phyloP scores from a whole-genome alignment of 1,140 invertebrate species.

The Drosophila nigrodunni region DNA sequence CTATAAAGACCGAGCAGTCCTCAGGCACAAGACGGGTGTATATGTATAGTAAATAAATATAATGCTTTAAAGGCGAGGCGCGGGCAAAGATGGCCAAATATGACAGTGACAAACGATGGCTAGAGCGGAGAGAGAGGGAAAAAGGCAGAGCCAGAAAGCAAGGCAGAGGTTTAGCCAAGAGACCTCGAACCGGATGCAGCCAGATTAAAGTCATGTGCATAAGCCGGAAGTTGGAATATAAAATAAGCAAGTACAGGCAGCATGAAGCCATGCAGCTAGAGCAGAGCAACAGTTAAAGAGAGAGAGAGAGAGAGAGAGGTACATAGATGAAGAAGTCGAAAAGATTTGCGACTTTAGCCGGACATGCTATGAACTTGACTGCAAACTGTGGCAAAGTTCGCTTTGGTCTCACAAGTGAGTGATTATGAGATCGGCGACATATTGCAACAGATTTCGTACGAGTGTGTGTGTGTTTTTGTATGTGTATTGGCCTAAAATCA shows the following conservation, averaged over 20 bases:
- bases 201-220: conserved; percentile 81
- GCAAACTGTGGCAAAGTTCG: conserved; percentile 8
- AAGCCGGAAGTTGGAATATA: conserved; percentile 79
- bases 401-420: conserved; percentile 39
- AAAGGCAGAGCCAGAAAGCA: conserved; percentile 38
- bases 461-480: not conserved
- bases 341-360: conserved; percentile 69
- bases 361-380: conserved; percentile 46
- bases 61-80: conserved; percentile 61
- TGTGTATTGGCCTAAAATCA: conserved; percentile 55
- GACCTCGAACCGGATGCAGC: conserved; percentile 61
- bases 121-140: conserved; percentile 16
- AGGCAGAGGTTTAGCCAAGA: not conserved
- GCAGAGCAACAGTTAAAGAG: not conserved
- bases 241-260: conserved; percentile 69
- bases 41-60: conserved; percentile 61
- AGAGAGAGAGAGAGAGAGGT: not conserved
- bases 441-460: conserved; percentile 4
- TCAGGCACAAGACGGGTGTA: conserved; percentile 11
- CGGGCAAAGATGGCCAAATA: conserved; percentile 51
- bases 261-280: not conserved
- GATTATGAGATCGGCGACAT: conserved; percentile 52
- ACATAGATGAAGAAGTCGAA: conserved; percentile 34
- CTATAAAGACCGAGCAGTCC: conserved; percentile 7
- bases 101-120: conserved; percentile 71